These are phyloP conservation scores for Paraescarpia echinospica DNA, from an alignment of 1,140 invertebrate species.

Conservation along the genomic window DNA sequence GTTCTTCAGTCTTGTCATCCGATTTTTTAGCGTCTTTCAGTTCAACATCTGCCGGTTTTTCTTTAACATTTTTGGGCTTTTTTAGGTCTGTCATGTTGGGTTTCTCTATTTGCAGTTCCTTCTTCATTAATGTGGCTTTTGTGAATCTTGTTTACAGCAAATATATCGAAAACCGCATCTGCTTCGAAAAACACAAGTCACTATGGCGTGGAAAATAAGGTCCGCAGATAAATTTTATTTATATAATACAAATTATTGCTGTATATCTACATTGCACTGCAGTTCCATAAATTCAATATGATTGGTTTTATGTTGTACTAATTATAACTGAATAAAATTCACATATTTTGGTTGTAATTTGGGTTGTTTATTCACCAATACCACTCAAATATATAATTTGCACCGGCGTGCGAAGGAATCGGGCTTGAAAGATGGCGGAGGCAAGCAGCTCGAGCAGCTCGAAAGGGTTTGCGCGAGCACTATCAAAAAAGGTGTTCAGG, in stretches of 20 bases:
- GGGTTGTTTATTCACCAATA: neutral
- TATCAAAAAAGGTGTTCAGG: neutral
- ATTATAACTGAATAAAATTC: neutral
- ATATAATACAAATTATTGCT: slow-evolving; percentile 1
- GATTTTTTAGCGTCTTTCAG: slow-evolving; percentile 18
- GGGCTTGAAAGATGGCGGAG: neutral
- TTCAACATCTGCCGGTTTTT: slow-evolving; percentile 21
- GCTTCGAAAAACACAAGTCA: slow-evolving; percentile 19
- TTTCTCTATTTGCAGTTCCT: slow-evolving; percentile 21
- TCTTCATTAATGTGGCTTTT: slow-evolving; percentile 19
- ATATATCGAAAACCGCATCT: neutral
- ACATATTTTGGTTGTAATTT: neutral
- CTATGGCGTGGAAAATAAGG: slow-evolving; percentile 12
- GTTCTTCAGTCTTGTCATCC: slow-evolving; percentile 11
- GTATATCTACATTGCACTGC: neutral
- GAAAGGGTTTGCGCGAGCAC: neutral
- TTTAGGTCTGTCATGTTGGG: slow-evolving; percentile 13
- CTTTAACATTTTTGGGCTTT: slow-evolving; percentile 15
- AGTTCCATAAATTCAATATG: neutral
- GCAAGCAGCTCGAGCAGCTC: neutral
- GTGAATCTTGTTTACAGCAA: slow-evolving; percentile 11
- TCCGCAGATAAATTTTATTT: neutral
- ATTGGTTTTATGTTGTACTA: neutral
- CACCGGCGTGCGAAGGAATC: neutral
- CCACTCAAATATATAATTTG: neutral